Evolutionary conservation across 2,888 invertebrate genomes (phyloP).

Genomic region (Nasonia oneida): DNA sequence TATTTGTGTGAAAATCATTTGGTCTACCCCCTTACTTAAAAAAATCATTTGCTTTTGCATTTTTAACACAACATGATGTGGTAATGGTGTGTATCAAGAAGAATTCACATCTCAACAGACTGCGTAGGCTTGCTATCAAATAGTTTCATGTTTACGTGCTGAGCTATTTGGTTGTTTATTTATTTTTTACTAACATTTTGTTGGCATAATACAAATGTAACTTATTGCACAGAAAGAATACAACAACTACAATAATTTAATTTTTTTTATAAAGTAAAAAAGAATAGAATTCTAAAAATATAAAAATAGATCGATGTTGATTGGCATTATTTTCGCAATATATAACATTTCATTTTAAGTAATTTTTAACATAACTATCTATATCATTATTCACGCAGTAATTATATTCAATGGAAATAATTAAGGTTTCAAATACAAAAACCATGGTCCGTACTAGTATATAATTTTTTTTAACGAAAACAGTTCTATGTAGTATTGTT

Average conservation of each 20-base stretch:
- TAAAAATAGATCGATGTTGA: background rate
- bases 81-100: background rate
- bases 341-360: background rate
- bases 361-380: background rate
- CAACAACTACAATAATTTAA: background rate
- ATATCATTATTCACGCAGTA: too few species aligned
- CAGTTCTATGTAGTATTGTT: slow-evolving; percentile 1
- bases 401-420: too few species aligned
- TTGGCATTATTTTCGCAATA: background rate
- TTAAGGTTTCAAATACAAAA: background rate
- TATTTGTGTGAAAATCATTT: slow-evolving; percentile 22
- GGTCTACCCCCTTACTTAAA: background rate
- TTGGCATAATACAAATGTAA: slow-evolving; percentile 18
- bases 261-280: background rate
- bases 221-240: slow-evolving; percentile 33
- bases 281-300: background rate
- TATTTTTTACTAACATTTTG: slow-evolving; percentile 29
- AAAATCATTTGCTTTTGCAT: background rate
- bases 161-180: slow-evolving; percentile 30
- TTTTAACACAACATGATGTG: background rate
- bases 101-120: slow-evolving; percentile 6
- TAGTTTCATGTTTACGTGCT: slow-evolving; percentile 32
- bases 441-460: background rate
- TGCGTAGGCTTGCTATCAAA: slow-evolving; percentile 30
- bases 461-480: background rate